Evolutionary conservation across 2,113 vertebrate genomes (phyloP).

Genomic region (Cyphomyrus plagiostoma): DNA sequence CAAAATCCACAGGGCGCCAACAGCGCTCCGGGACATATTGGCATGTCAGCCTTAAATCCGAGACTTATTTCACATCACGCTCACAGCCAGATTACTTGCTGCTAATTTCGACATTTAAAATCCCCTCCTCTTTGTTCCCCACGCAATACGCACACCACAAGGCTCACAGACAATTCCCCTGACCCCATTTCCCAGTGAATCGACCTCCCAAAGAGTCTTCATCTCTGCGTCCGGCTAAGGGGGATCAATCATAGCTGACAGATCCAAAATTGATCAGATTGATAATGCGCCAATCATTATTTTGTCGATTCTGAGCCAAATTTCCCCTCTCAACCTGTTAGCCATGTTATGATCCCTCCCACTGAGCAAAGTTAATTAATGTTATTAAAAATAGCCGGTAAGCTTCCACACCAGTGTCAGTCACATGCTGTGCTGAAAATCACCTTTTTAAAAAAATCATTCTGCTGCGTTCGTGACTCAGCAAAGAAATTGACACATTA

Average conservation of each 20-base stretch:
- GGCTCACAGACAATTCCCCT: not conserved
- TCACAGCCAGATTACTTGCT: not conserved
- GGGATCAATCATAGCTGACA: not conserved
- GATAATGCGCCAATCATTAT: not conserved
- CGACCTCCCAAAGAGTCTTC: not conserved
- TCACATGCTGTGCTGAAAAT: not conserved
- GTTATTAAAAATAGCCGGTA: not conserved
- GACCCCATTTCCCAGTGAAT: not conserved
- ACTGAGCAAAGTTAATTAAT: not conserved
- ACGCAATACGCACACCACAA: not conserved
- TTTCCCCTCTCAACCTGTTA: not conserved
- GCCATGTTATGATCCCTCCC: not conserved
- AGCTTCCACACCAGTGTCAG: not conserved
- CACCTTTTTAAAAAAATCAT: not conserved
- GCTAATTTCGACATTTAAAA: constrained; percentile 3
- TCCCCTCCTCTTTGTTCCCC: not conserved
- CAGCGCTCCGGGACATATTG: not conserved
- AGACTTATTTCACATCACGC: not conserved
- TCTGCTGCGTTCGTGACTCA: not conserved
- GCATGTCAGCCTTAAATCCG: not conserved
- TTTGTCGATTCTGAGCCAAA: not conserved
- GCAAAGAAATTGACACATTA: not conserved
- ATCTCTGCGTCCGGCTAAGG: not conserved
- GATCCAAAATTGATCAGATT: not conserved
- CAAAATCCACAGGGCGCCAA: not conserved